phyloP scores from a whole-genome alignment of 2,888 invertebrate species.

The Harpalus rubripes region DNA sequence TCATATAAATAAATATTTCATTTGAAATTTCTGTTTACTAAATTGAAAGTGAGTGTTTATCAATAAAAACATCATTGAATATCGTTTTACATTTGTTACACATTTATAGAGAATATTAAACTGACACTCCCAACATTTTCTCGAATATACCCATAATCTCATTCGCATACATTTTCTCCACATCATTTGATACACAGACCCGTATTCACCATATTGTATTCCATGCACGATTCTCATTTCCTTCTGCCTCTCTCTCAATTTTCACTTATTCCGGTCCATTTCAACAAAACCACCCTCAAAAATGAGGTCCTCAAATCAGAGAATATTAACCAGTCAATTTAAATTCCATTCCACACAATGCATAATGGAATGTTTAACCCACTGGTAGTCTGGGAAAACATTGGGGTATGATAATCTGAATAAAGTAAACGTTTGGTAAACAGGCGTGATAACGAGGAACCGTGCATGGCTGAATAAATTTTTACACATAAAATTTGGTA shows the following conservation, averaged over 20 bases:
- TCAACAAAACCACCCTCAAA: background rate
- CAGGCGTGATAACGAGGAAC: no score
- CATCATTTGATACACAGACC: background rate
- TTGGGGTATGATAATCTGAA: no score
- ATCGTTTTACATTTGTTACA: background rate
- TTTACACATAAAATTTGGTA: no score
- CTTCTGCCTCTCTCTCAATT: background rate
- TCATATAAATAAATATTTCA: no score
- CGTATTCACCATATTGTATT: background rate
- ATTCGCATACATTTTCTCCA: conserved; percentile 4
- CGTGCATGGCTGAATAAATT: no score
- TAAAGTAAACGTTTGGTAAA: no score
- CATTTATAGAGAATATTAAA: background rate
- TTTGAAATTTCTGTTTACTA: no score
- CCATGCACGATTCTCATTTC: background rate
- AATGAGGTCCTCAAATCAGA: conserved; percentile 7
- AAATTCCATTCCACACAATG: conserved; percentile 17
- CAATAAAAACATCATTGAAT: background rate
- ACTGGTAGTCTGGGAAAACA: no score
- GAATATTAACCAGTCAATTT: conserved; percentile 33
- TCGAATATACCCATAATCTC: conserved; percentile 4
- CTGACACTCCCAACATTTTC: no score
- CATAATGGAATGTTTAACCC: conserved; percentile 9
- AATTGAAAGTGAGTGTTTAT: background rate
- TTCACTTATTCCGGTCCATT: background rate